Base-by-base conservation (phyloP, 2,113 vertebrate genomes). In the Malurus cyaneus region DNA sequence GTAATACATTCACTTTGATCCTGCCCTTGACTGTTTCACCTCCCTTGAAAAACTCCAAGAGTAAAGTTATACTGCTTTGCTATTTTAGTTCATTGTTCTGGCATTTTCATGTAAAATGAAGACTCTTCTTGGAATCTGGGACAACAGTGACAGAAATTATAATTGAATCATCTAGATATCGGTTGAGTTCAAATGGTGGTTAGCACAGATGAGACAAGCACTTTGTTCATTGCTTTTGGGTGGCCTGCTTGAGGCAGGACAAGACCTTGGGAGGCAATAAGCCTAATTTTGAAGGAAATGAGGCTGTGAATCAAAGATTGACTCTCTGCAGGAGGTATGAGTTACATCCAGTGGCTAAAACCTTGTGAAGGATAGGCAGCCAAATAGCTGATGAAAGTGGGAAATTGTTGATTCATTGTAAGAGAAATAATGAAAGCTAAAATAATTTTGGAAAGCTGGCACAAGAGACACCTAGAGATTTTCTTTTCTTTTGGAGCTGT, bases 291-390 rank as follows among this genome's bases (percentile, higher is more conserved):
- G 66, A 91, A 80, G 87, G 87, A 95, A 93, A 92, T 71, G n/a
- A 94, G 85, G 47, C 76, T 86, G 62, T 66, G 67, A 92, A 88
- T 94, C 87, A 94, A 87, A 94, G 91, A 77, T 39, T 92, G 66
- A 88, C 47, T 80, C 87, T 25, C 71, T 86, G 72, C 71, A 88
- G 92, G 92, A 90, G 89, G 92, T 71, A 86, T 80, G 53, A 92
- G 31, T 95, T 96, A 88, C 71, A 83, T 95, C 44, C 92, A 93
- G 28, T 83, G 85, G 88, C 66, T 93, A 82, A 94, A 92, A 86
- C 28, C 71, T 87, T 2, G 1, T 93, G 93, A 93, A 77, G 31
- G 56, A 72, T 25, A 57, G 28, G 46, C n/a, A 94, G 89, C 89
- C 95, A 96, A 88, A 57, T 28, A 93, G 65, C 87, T 93, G 85